A percentile compares a stretch with the other conserved stretches of the same genome.
phyloP scores from a whole-genome alignment of 2,797 vertebrate genomes.

The Leucoraja ocellata region DNA sequence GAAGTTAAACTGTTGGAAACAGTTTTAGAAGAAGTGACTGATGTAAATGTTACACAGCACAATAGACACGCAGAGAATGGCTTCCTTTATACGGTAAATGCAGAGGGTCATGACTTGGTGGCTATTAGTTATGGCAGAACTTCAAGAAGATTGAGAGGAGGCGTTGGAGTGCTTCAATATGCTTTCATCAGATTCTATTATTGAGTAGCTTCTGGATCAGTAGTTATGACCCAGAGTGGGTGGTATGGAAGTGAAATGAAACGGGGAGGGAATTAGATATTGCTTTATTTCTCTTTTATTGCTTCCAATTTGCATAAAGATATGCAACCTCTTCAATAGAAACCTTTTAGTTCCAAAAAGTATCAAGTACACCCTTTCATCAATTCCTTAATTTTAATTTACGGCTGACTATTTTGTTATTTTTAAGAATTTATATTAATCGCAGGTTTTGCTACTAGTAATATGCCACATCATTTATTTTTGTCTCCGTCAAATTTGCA shows the following conservation, averaged over 20 bases:
- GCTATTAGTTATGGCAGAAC: constrained; percentile 41
- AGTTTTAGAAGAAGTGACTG: not conserved
- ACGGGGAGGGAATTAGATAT: constrained; percentile 49
- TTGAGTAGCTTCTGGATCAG: constrained; percentile 40
- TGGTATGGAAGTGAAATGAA: constrained; percentile 44
- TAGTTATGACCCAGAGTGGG: constrained; percentile 44
- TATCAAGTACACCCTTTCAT: not conserved
- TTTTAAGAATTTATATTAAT: not conserved
- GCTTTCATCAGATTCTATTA: constrained; percentile 43
- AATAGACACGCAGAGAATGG: not conserved
- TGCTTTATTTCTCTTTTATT: constrained; percentile 48
- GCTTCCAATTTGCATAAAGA: constrained; percentile 41
- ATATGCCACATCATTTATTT: not conserved
- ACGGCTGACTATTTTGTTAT: not conserved
- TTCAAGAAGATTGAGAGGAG: constrained; percentile 40
- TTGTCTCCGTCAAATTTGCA: not conserved
- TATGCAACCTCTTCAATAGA: constrained; percentile 43
- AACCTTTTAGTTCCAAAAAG: constrained; percentile 39
- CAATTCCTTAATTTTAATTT: constrained; percentile 3
- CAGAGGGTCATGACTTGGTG: constrained; percentile 38
- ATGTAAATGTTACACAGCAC: not conserved
- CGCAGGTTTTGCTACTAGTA: not conserved
- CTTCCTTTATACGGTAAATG: constrained; percentile 30
- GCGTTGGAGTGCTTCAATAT: constrained; percentile 35
- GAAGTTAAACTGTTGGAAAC: not conserved